phyloP scores from a whole-genome alignment of 35 echinoderm and acorn worm genomes.

The Diadema setosum region DNA sequence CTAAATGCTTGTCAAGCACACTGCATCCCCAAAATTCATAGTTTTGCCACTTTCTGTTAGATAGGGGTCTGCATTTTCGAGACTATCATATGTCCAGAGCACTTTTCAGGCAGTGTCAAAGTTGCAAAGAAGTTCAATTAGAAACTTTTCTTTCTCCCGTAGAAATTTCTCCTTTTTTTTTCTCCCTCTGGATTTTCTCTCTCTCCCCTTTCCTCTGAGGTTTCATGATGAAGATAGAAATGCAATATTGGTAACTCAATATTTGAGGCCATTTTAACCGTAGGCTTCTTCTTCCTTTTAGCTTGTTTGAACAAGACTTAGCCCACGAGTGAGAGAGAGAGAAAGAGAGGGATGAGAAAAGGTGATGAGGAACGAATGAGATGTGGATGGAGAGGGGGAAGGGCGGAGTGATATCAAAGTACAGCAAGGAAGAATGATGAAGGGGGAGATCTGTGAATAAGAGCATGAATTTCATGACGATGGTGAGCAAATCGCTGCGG shows the following conservation, averaged over 20 bases:
- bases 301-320: slow-evolving; percentile 21
- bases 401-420: neutral
- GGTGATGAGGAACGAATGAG: neutral
- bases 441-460: neutral
- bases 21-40: too few relatives aligned
- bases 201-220: neutral
- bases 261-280: neutral
- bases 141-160: neutral
- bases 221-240: slow-evolving; percentile 1
- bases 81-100: neutral
- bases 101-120: neutral
- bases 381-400: neutral
- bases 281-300: slow-evolving; percentile 11
- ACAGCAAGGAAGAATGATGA: too few relatives aligned
- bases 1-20: too few relatives aligned
- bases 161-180: neutral
- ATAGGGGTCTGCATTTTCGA: neutral
- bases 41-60: too few relatives aligned
- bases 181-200: neutral
- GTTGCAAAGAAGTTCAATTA: neutral
- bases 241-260: slow-evolving; percentile 22
- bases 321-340: neutral
- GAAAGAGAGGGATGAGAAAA: neutral
- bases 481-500: neutral
- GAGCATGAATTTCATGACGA: neutral